Conservation (phyloP, 2,113 vertebrate genomes). For the Mohoua ochrocephala region DNA sequence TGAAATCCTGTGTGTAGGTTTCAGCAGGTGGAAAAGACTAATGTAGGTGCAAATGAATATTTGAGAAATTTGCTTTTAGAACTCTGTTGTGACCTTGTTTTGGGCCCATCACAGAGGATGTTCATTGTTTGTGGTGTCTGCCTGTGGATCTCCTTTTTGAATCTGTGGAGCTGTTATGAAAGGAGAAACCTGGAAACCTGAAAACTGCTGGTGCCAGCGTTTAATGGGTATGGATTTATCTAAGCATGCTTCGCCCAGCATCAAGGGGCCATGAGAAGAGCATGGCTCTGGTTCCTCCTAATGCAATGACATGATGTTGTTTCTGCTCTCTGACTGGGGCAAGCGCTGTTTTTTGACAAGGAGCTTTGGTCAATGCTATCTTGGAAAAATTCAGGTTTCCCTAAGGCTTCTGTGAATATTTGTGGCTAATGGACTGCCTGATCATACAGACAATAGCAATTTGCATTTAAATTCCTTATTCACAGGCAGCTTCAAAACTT, state of each 20-base stretch:
- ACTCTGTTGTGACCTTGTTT: not conserved
- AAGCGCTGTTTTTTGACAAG: not conserved
- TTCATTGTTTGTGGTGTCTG: not conserved
- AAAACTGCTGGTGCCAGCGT: not conserved
- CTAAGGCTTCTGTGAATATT: not conserved
- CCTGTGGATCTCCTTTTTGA: not conserved
- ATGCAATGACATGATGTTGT: not conserved
- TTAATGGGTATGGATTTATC: not conserved
- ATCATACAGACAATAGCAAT: not conserved
- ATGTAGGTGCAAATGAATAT: not conserved
- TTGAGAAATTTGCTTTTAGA: not conserved
- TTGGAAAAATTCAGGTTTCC: not conserved
- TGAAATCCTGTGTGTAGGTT: not conserved
- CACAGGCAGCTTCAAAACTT: not conserved
- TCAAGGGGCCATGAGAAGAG: not conserved
- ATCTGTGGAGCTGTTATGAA: not conserved
- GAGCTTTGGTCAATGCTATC: not conserved
- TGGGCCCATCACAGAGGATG: not conserved
- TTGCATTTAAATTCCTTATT: not conserved
- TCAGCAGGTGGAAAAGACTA: not conserved
- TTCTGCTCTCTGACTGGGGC: not conserved
- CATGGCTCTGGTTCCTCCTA: accelerated
- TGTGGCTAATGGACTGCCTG: not conserved
- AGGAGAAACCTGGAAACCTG: not conserved
- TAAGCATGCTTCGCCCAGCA: not conserved